These are phyloP conservation scores for Eumerus sabulonum DNA, from an alignment of 2,888 invertebrate genomes.

Conservation along the genomic window DNA sequence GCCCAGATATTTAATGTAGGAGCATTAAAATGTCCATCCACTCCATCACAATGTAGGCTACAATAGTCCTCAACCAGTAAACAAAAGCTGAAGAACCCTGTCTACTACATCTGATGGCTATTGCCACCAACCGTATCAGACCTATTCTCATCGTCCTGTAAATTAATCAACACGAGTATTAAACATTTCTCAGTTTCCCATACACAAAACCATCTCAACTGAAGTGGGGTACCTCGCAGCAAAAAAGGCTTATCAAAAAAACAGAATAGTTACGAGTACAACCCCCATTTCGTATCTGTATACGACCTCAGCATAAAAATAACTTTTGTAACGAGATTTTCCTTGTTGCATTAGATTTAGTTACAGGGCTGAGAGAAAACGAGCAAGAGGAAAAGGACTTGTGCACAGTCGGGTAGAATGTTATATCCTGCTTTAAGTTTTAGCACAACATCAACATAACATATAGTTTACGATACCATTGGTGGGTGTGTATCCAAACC, in stretches of 20 bases:
- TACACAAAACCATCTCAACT: slow-evolving; percentile 23
- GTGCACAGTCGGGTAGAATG: slow-evolving; percentile 29
- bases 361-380: no score
- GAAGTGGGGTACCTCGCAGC: no score
- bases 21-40: no score
- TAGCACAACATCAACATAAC: slow-evolving; percentile 8
- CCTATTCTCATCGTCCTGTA: slow-evolving; percentile 7
- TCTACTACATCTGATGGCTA: no score
- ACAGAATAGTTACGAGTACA: slow-evolving; percentile 18
- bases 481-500: no score
- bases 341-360: slow-evolving; percentile 37
- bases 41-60: no score
- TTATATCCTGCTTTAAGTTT: slow-evolving; percentile 10
- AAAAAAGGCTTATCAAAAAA: slow-evolving; percentile 17
- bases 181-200: slow-evolving; percentile 33
- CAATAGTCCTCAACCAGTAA: no score
- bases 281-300: slow-evolving; percentile 17
- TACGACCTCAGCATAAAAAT: slow-evolving; percentile 30
- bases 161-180: slow-evolving; percentile 61
- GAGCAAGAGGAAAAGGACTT: not conserved
- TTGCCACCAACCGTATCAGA: no score
- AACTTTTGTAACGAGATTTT: slow-evolving; percentile 46
- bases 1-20: no score
- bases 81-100: no score
- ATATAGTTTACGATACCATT: no score